Conservation (phyloP, 2,888 invertebrate genomes). For the Eulithis testata region DNA sequence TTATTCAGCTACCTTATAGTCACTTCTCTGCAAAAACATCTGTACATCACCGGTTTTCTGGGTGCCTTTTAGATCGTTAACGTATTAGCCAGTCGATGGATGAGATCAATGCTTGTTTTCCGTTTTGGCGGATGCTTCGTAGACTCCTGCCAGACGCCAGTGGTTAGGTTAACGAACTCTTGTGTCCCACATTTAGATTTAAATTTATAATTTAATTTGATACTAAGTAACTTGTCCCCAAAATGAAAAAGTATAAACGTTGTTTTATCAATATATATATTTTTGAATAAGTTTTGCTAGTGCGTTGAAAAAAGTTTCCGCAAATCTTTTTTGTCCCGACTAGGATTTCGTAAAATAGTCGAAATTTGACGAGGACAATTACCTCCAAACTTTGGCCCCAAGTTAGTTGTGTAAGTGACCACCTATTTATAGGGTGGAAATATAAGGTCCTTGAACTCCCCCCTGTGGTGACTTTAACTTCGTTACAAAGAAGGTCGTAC, state of each 20-base stretch:
- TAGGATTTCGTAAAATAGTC: no score
- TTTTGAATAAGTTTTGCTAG: no score
- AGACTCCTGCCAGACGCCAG: constrained; percentile 69
- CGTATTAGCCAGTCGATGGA: constrained; percentile 56
- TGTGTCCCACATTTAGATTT: constrained; percentile 57
- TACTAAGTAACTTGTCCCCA: no score
- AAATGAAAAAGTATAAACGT: no score
- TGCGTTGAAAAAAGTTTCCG: not conserved
- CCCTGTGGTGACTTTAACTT: constrained; percentile 23
- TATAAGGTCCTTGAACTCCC: constrained; percentile 49
- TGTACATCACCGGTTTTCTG: constrained; percentile 55
- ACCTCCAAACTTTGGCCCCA: constrained; percentile 15
- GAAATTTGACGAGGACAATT: constrained; percentile 1
- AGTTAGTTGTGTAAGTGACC: constrained; percentile 18
- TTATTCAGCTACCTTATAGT: no score
- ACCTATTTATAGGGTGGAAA: constrained; percentile 43
- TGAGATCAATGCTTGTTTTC: constrained; percentile 43
- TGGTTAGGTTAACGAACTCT: constrained; percentile 61
- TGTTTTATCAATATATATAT: no score
- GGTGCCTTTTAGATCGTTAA: constrained; percentile 35
- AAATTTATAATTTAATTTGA: constrained; percentile 33
- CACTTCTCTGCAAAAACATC: not conserved
- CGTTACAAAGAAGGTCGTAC: constrained; percentile 21
- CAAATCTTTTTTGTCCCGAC: no score
- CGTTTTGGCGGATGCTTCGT: constrained; percentile 52